A percentile compares a stretch with the other conserved stretches of the same genome.
Conservation (phyloP, 2,888 invertebrate genomes). For the Leptinotarsa juncta region DNA sequence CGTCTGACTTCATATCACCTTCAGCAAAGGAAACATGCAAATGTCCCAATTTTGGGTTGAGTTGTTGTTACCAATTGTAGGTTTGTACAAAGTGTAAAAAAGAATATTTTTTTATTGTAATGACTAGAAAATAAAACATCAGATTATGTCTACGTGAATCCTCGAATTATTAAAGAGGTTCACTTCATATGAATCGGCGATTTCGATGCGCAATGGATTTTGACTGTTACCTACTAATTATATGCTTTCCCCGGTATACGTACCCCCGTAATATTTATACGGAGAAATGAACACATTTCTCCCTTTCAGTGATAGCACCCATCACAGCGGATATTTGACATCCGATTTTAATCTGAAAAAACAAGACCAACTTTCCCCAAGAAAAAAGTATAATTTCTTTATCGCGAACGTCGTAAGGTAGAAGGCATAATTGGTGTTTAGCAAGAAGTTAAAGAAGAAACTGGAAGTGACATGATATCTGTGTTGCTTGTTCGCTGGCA, state of each 20-base stretch:
- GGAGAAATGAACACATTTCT: background rate
- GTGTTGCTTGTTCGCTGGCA: conserved; percentile 67
- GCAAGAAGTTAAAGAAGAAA: conserved; percentile 61
- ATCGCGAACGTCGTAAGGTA: conserved; percentile 18
- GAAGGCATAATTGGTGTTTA: conserved; percentile 52
- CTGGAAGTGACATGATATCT: conserved; percentile 65
- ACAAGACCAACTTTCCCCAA: conserved; percentile 12
- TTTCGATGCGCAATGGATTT: background rate
- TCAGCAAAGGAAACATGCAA: too few relatives aligned
- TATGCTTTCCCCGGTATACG: background rate
- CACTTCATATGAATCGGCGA: too few relatives aligned
- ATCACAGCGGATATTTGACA: conserved; percentile 3
- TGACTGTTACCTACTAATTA: background rate
- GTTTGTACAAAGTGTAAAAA: too few relatives aligned
- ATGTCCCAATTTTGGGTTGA: too few relatives aligned
- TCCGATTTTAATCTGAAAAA: background rate
- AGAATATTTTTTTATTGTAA: too few relatives aligned
- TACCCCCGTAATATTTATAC: background rate
- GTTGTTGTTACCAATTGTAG: too few relatives aligned
- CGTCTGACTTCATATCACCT: too few relatives aligned
- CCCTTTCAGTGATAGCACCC: background rate
- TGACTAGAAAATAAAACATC: too few relatives aligned
- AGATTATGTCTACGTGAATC: too few relatives aligned
- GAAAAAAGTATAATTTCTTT: conserved; percentile 17
- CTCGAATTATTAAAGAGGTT: too few relatives aligned